Conservation (phyloP, 2,888 invertebrate species). For the Eupithecia vulgata region DNA sequence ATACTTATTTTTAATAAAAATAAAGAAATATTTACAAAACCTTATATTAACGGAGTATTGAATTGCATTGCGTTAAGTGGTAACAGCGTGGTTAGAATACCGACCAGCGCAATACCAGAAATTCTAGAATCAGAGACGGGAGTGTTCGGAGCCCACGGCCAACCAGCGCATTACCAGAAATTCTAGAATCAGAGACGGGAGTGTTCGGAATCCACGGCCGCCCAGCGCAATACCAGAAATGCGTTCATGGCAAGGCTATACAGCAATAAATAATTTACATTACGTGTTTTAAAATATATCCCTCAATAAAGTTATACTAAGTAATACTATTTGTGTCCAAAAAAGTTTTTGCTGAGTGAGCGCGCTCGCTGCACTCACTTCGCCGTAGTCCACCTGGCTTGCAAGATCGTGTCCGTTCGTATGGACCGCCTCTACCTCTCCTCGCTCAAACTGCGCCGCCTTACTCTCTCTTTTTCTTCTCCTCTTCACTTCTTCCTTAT, state of each 20-base stretch:
- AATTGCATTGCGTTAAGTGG: constrained; percentile 73
- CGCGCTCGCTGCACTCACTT: constrained; percentile 40
- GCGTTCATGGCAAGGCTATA: constrained; percentile 79
- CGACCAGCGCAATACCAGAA: too few species aligned
- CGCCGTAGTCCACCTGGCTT: constrained; percentile 57
- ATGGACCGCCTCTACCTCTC: constrained; percentile 59
- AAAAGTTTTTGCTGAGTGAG: constrained; percentile 40
- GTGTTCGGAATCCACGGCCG: constrained; percentile 50
- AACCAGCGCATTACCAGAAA: too few species aligned
- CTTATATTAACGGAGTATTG: constrained; percentile 77
- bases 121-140: constrained; percentile 36
- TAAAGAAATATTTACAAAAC: constrained; percentile 78
- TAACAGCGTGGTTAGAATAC: constrained; percentile 67
- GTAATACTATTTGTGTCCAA: constrained; percentile 58
- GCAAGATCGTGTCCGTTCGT: constrained; percentile 57
- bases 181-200: constrained; percentile 36
- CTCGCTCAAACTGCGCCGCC: constrained; percentile 65
- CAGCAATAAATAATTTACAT: constrained; percentile 76
- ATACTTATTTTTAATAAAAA: constrained; percentile 58
- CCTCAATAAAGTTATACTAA: constrained; percentile 56
- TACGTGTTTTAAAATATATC: constrained; percentile 59
- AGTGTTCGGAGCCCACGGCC: constrained; percentile 49
- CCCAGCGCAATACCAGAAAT: constrained; percentile 63
- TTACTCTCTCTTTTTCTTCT: constrained; percentile 66
- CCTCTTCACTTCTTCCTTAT: constrained; percentile 47